A percentile compares a stretch with the other conserved stretches of the same genome.
Conservation (phyloP, 2,113 vertebrate genomes). For the Lampris incognitus region DNA sequence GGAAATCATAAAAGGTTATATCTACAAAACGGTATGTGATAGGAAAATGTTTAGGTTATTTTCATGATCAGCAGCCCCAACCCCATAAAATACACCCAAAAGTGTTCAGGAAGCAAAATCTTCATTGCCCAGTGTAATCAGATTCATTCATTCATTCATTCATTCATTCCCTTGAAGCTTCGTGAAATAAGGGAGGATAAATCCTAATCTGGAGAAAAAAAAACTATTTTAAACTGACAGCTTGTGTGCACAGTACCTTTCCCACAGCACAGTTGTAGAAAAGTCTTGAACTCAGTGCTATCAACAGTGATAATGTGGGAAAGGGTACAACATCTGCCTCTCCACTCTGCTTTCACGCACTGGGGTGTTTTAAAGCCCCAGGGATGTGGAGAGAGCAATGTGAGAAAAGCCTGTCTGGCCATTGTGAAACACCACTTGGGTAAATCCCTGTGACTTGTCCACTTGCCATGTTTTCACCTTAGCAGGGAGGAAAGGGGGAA, state of each 20-base stretch:
- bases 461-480: constrained; percentile 32
- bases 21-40: too few species aligned
- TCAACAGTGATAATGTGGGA: constrained; percentile 15
- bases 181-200: not conserved
- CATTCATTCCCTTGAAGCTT: too few species aligned
- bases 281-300: not conserved
- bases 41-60: too few species aligned
- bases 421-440: not conserved
- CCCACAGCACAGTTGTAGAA: not conserved
- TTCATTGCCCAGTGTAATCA: too few species aligned
- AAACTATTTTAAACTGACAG: not conserved
- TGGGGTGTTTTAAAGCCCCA: not conserved
- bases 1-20: too few species aligned
- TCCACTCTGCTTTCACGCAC: constrained; percentile 10
- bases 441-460: not conserved
- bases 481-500: constrained; percentile 12
- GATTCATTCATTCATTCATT: too few species aligned
- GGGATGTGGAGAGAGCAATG: constrained; percentile 1
- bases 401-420: constrained; percentile 35
- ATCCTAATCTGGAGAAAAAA: not conserved
- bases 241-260: not conserved
- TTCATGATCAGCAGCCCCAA: too few species aligned
- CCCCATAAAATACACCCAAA: too few species aligned
- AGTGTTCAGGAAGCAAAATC: too few species aligned
- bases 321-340: not conserved